Conservation (phyloP, 2,888 invertebrate species). For the Caenorhabditis virilis region DNA sequence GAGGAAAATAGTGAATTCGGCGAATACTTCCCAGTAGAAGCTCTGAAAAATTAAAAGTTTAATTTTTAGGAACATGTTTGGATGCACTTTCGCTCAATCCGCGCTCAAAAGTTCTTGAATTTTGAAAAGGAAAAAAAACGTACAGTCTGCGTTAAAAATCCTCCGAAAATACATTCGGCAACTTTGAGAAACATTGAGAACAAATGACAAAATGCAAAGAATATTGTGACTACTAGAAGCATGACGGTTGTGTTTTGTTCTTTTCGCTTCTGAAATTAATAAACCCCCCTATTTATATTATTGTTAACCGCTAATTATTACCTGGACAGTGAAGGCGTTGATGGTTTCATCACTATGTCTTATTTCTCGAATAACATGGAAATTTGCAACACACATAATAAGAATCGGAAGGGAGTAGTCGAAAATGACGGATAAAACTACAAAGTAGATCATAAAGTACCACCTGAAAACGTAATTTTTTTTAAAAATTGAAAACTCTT, state of each 20-base stretch:
- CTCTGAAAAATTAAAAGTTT: conserved; percentile 13
- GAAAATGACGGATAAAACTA: conserved; percentile 24
- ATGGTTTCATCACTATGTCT: conserved; percentile 31
- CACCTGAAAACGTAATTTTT: no score
- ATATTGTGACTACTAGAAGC: conserved; percentile 38
- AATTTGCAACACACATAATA: conserved; percentile 36
- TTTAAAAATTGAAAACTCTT: no score
- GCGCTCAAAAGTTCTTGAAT: no score
- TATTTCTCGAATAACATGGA: conserved; percentile 25
- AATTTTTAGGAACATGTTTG: not conserved
- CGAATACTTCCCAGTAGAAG: conserved; percentile 36
- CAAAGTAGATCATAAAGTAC: conserved; percentile 34
- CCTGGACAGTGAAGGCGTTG: conserved; percentile 20
- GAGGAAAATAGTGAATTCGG: conserved; percentile 30
- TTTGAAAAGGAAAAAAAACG: no score
- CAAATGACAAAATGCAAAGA: conserved; percentile 34
- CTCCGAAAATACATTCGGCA: conserved; percentile 29
- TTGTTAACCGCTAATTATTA: not conserved
- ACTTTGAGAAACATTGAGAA: conserved; percentile 36
- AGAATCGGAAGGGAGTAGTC: conserved; percentile 32
- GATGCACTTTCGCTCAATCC: not conserved
- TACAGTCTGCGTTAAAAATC: conserved; percentile 28
- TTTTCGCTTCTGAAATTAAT: conserved; percentile 17
- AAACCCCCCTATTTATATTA: not conserved
- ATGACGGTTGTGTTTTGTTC: conserved; percentile 38